Base-by-base conservation (phyloP, 2,888 invertebrate species). In the Vanessa cardui region DNA sequence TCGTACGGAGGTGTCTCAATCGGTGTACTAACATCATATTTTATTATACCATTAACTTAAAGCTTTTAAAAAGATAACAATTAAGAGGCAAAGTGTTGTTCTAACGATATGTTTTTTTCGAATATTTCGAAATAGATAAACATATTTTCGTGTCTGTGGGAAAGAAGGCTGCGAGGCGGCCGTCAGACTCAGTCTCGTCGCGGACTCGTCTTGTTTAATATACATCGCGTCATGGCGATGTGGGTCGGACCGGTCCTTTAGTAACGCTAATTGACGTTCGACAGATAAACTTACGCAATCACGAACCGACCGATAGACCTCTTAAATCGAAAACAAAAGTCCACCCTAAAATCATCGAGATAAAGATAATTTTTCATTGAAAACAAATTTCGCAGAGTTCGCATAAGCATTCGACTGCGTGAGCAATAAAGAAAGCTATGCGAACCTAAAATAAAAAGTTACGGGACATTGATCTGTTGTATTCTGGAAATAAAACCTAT, bases 201-300 rank as follows among this genome's bases (percentile, higher is more conserved):
- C 69, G 71, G 72, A 73, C 82, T 77, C 74, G 80, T 78, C 81
- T 77, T 74, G 83, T 79, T 60, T 80, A 77, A 81, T 84, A 84
- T 84, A 78, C 85, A 84, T 83, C 77, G 76, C 72, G 73, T 73
- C 75, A 80, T 80, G 84, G 84, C 78, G 76, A 80, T 75, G 80
- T 80, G 77, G 83, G 77, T 73, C 79, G 73, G 79, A 89, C 91
- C 86, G 88, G 90, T 88, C 86, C 80, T 78, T 76, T 80, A 73
- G 79, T 76, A 73, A 78, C 83, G 80, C 88, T 91, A 90, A 91
- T 90, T 90, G 91, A 89, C 88, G 83, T 85, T 82, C 82, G 84
- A 85, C 87, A 87, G 85, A 80, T 81, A 79, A 75, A 72, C 67
- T 63, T 63, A 65, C 62, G 70, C 68, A 65, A 76, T 77, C 62